These are phyloP conservation scores for Noctilio leporinus DNA, from an alignment of 2,113 vertebrate species.

Conservation along the genomic window DNA sequence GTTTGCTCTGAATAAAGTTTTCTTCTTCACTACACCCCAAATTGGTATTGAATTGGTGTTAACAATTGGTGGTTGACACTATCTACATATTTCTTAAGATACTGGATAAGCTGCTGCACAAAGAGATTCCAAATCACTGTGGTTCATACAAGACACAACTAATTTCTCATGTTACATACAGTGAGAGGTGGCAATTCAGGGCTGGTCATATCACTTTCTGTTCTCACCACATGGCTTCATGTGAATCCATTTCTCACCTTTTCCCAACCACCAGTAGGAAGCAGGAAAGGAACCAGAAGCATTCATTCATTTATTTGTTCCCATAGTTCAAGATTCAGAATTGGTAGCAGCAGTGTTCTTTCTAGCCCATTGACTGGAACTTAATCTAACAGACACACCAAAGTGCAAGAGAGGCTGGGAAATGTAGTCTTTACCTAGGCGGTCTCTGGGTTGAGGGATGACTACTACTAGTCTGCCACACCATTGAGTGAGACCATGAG, in stretches of 20 bases:
- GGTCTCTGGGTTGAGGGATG: not conserved
- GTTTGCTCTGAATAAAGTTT: not conserved
- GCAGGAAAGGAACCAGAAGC: not conserved
- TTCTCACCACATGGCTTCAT: not conserved
- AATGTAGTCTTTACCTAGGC: not conserved
- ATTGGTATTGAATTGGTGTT: not conserved
- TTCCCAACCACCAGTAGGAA: not conserved
- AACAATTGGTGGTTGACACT: not conserved
- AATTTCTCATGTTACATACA: not conserved
- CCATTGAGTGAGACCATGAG: not conserved
- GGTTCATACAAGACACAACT: not conserved
- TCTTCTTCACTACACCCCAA: not conserved
- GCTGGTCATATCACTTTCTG: not conserved
- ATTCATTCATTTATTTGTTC: not conserved
- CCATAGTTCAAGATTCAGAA: not conserved
- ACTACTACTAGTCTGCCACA: too few relatives aligned
- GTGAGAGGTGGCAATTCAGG: not conserved
- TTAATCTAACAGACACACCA: not conserved
- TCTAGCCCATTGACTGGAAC: not conserved
- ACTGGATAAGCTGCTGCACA: not conserved
- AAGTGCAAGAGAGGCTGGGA: not conserved
- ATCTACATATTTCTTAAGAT: not conserved
- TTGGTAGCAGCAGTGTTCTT: not conserved
- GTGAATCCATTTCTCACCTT: not conserved
- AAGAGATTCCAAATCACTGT: not conserved